These are phyloP conservation scores for Rotaria macrura DNA, from an alignment of 2,888 invertebrate species.

Conservation along the genomic window DNA sequence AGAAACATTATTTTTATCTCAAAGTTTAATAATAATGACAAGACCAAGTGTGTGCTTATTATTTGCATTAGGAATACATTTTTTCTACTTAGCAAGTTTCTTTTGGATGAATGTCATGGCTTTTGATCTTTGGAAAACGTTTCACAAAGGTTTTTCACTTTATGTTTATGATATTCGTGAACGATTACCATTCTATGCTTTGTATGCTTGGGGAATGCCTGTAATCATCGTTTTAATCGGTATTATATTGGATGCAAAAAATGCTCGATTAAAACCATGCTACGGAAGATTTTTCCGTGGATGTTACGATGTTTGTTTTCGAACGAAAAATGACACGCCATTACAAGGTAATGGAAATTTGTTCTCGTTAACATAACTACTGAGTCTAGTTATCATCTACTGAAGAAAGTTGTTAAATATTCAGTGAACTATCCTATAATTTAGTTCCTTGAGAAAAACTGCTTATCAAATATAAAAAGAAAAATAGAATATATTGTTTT, in stretches of 20 bases:
- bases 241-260: conserved; percentile 41
- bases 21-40: conserved; percentile 36
- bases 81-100: conserved; percentile 59
- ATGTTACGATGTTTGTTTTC: conserved; percentile 22
- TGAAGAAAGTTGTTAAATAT: no score
- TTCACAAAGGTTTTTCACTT: conserved; percentile 38
- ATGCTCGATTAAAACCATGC: conserved; percentile 28
- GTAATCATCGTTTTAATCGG: conserved; percentile 51
- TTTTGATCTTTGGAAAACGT: conserved; percentile 51
- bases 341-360: neutral
- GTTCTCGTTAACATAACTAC: no score
- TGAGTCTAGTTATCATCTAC: no score
- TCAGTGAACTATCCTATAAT: no score
- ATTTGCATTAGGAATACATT: conserved; percentile 59
- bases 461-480: no score
- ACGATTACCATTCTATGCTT: conserved; percentile 47
- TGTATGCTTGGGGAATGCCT: conserved; percentile 61
- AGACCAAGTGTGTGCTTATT: conserved; percentile 44
- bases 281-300: conserved; percentile 31
- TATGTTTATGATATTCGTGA: conserved; percentile 33
- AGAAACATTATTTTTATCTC: conserved; percentile 43
- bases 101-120: conserved; percentile 63
- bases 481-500: no score
- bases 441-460: no score
- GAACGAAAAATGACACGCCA: neutral